Percentiles rank a stretch among this genome's conserved stretches.
Evolutionary conservation across 2,888 invertebrate genomes (phyloP).

Genomic region (Drosophila pseudotalamancana): DNA sequence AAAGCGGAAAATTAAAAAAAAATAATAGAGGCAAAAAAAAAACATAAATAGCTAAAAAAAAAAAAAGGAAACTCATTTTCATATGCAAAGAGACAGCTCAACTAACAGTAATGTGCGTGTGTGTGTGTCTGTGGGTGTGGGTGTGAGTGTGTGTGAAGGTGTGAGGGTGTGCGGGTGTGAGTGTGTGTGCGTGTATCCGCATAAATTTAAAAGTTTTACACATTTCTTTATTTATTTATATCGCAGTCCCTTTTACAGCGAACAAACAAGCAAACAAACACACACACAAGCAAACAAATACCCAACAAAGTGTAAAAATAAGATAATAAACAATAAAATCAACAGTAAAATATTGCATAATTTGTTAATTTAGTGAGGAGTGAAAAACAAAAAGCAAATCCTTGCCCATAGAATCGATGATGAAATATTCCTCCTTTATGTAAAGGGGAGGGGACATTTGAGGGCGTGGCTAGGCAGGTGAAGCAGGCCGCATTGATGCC

Average conservation of each 20-base stretch:
- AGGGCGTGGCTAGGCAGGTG: neutral
- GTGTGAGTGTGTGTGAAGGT: conserved; percentile 11
- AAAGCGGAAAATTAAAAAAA: neutral
- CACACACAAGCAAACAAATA: conserved; percentile 10
- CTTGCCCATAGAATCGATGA: conserved; percentile 51
- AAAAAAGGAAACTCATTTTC: conserved; percentile 63
- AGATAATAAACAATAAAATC: conserved; percentile 27
- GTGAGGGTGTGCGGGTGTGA: conserved; percentile 5
- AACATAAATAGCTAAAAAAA: conserved; percentile 11
- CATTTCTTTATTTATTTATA: conserved; percentile 62
- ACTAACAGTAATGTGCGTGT: neutral
- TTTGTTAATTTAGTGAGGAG: conserved; percentile 53
- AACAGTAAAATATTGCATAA: conserved; percentile 63
- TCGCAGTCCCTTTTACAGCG: conserved; percentile 30
- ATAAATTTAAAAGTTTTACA: conserved; percentile 65
- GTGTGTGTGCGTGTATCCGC: conserved; percentile 66
- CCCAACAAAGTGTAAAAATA: conserved; percentile 11
- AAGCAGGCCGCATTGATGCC: conserved; percentile 39
- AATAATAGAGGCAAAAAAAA: neutral
- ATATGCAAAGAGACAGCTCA: conserved; percentile 62
- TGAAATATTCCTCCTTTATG: conserved; percentile 21
- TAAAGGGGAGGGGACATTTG: neutral
- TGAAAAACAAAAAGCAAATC: conserved; percentile 12
- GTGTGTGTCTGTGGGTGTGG: too few relatives aligned
- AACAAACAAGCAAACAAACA: conserved; percentile 9